Base-by-base conservation (phyloP, 2,797 vertebrate species). In the Thaleichthys pacificus region DNA sequence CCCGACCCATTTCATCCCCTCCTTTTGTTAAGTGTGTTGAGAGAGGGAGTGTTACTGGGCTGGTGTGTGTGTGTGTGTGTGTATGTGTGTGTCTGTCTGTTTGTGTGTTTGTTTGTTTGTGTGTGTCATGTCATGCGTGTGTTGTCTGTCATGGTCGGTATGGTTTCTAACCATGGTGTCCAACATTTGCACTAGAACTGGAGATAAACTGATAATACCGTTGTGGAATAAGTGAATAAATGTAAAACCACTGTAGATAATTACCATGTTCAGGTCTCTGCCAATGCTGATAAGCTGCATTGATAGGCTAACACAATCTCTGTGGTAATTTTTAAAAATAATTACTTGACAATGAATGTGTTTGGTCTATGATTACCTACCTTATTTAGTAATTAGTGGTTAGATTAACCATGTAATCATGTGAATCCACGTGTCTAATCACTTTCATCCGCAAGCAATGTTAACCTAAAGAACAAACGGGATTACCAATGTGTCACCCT, bases 361-460 rank as follows among this genome's bases (percentile, higher is more conserved):
- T 85, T 85, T 80, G 82, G 79, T 81, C 68, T 15, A 79, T 60
- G 73, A 80, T 81, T 77, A 75, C 76, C 57, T 80, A 77, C 61
- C 73, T 51, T 78, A 77, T 80, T 62, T 69, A 26, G 77, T 77
- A 74, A 70, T 78, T 81, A 70, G 60, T 28, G 57, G 67, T 65
- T 51, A 79, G 75, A 71, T 85, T 77, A 84, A 80, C 80, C 75
- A 66, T 80, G 75, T 85, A 78, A 83, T 76, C 72, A 79, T 72
- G 71, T 67, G 32, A 77, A 79, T 82, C 42, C 11, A 11, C 42
- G 14, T 14, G 42, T 14, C 2, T 47, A 47, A 47, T 47, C 42
- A 75, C 68, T 72, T 77, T 80, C 15, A 74, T 78, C 51, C 69
- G 77, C 75, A 80, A 75, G 85, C 49, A 77, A 70, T 28, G 80